Evolutionary conservation across 2,113 vertebrate genomes (phyloP).

Genomic region (Ornithorhynchus anatinus): DNA sequence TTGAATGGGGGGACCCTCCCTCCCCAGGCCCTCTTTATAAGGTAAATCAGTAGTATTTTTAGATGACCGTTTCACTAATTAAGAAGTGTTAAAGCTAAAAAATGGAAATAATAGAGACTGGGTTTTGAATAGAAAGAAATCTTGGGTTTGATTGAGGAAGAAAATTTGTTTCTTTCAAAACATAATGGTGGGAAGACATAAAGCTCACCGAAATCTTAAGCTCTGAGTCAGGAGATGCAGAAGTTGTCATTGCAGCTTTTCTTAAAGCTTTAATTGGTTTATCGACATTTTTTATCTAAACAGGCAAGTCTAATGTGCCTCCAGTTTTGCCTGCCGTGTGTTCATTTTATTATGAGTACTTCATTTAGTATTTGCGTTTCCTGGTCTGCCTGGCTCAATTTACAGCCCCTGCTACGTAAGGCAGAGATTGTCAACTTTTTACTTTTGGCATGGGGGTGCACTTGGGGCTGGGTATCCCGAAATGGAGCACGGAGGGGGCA

Average conservation of each 20-base stretch:
- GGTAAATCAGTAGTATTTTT: not conserved
- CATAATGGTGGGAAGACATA: not conserved
- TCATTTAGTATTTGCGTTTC: not conserved
- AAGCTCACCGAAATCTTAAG: not conserved
- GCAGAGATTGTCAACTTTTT: not conserved
- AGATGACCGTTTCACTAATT: not conserved
- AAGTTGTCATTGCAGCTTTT: not conserved
- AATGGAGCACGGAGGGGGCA: not conserved
- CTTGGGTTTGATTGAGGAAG: not conserved
- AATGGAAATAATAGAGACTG: not conserved
- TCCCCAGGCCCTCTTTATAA: not conserved
- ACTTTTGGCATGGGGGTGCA: not conserved
- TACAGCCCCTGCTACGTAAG: not conserved
- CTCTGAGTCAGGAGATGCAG: not conserved
- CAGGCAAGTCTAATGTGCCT: not conserved
- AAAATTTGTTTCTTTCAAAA: not conserved
- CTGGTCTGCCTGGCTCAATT: not conserved
- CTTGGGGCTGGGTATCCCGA: too few species aligned
- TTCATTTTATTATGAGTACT: not conserved
- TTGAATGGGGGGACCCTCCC: too few species aligned
- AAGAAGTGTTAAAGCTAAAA: not conserved
- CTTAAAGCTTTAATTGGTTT: not conserved
- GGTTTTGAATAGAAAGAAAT: not conserved
- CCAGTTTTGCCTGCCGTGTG: not conserved
- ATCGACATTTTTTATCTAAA: not conserved